Conservation (phyloP, 2,113 vertebrate genomes). For the Hemicordylus capensis region DNA sequence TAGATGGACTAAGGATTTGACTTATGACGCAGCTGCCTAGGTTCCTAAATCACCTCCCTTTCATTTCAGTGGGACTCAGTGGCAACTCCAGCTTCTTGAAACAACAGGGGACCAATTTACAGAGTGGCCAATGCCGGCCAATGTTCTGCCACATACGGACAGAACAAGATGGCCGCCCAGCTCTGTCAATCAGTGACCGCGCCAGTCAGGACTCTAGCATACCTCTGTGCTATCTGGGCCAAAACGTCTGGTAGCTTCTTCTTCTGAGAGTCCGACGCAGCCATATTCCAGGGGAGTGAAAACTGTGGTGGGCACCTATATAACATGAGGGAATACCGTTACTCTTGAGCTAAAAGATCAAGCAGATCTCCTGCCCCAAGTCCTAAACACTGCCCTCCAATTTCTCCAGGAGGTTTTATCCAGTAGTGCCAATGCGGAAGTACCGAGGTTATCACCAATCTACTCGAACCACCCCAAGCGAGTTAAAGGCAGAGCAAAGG, state of each 20-base stretch:
- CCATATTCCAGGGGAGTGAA: constrained; percentile 95
- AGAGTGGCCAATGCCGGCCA: too few relatives aligned
- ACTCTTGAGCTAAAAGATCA: not conserved
- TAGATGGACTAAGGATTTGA: too few relatives aligned
- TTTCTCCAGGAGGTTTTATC: not conserved
- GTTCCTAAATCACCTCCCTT: too few relatives aligned
- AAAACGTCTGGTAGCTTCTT: constrained; percentile 77
- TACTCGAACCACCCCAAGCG: not conserved
- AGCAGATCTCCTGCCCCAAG: not conserved
- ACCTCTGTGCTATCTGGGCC: constrained; percentile 89
- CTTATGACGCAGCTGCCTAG: too few relatives aligned
- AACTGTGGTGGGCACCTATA: constrained; percentile 91
- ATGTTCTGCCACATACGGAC: too few relatives aligned
- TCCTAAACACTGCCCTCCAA: not conserved
- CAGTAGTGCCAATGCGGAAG: too few relatives aligned
- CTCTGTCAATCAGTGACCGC: not conserved
- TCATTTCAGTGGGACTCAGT: too few relatives aligned
- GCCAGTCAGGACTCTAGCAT: not conserved
- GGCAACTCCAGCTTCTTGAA: too few relatives aligned
- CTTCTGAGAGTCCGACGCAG: constrained; percentile 92
- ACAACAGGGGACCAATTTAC: too few relatives aligned
- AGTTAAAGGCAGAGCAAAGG: not conserved
- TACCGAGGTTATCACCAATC: not conserved
- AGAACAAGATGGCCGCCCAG: too few relatives aligned
- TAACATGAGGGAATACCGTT: not conserved